A percentile compares a stretch with the other conserved stretches of the same genome.
Evolutionary conservation across 2,888 invertebrate genomes (phyloP).

Genomic region (Drosophila tanythrix): DNA sequence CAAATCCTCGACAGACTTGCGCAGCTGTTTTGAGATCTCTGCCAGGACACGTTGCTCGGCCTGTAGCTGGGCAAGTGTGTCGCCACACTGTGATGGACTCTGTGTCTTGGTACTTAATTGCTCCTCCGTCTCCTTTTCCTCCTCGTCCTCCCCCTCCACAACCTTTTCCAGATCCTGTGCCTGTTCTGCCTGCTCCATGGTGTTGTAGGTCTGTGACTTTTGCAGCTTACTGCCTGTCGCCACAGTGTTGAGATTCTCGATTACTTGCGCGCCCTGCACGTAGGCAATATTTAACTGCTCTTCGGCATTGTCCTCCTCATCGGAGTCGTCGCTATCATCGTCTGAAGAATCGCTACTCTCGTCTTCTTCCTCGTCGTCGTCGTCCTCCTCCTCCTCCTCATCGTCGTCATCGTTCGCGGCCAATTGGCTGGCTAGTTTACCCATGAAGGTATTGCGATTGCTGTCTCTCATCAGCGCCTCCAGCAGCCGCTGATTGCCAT

Average conservation of each 20-base stretch:
- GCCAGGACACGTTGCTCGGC: conserved; percentile 81
- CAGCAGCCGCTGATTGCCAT: conserved; percentile 81
- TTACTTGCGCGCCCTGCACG: conserved; percentile 84
- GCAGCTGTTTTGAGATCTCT: conserved; percentile 81
- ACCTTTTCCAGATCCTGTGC: conserved; percentile 11
- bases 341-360: conserved; percentile 72
- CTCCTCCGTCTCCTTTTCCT: conserved; percentile 9
- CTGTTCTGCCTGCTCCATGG: conserved; percentile 72
- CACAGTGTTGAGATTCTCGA: conserved; percentile 83
- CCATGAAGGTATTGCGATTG: conserved; percentile 79
- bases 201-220: conserved; percentile 80
- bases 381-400: conserved; percentile 71
- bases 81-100: conserved; percentile 18
- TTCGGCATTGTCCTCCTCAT: conserved; percentile 71
- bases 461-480: conserved; percentile 80
- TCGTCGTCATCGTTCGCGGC: conserved; percentile 49
- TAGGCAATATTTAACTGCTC: conserved; percentile 74
- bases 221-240: conserved; percentile 73
- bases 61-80: conserved; percentile 76
- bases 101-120: conserved; percentile 2
- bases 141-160: conserved; percentile 3
- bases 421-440: conserved; percentile 69
- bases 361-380: conserved; percentile 70
- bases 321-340: conserved; percentile 72
- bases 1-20: conserved; percentile 80